Evolutionary conservation across 2,797 vertebrate genomes (phyloP).

Genomic region (Natrix natrix): DNA sequence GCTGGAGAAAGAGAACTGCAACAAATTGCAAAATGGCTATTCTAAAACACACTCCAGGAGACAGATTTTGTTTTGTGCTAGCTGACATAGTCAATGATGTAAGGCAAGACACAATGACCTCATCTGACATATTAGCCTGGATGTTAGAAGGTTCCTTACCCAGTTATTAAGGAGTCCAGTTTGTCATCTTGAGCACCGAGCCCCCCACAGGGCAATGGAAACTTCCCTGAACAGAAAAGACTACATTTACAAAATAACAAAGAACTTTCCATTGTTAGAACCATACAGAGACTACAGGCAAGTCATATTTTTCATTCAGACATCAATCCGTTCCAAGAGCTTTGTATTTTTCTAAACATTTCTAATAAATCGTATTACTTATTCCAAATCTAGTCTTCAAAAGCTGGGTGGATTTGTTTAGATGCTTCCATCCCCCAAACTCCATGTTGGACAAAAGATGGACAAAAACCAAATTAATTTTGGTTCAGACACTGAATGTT

Average conservation of each 20-base stretch:
- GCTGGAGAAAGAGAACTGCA: neutral
- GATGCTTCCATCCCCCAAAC: neutral
- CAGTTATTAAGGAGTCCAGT: slow-evolving; percentile 68
- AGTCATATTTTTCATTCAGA: neutral
- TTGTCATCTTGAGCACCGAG: slow-evolving; percentile 49
- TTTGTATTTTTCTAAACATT: neutral
- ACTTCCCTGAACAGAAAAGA: slow-evolving; percentile 57
- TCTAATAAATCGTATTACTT: neutral
- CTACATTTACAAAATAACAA: neutral
- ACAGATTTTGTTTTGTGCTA: neutral
- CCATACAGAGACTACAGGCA: neutral
- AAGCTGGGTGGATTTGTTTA: neutral
- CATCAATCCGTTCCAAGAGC: no score
- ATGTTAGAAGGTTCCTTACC: slow-evolving; percentile 56
- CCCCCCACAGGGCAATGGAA: slow-evolving; percentile 22
- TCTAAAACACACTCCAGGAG: neutral
- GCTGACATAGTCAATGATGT: neutral
- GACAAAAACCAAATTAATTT: neutral
- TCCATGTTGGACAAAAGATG: neutral
- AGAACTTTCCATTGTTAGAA: neutral
- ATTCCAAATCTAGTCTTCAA: neutral
- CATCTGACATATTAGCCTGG: neutral
- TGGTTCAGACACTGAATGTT: neutral
- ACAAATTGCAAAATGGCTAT: neutral
- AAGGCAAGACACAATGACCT: neutral